These are phyloP conservation scores for Dasyornis broadbenti DNA, from an alignment of 2,113 vertebrate species.

Conservation along the genomic window DNA sequence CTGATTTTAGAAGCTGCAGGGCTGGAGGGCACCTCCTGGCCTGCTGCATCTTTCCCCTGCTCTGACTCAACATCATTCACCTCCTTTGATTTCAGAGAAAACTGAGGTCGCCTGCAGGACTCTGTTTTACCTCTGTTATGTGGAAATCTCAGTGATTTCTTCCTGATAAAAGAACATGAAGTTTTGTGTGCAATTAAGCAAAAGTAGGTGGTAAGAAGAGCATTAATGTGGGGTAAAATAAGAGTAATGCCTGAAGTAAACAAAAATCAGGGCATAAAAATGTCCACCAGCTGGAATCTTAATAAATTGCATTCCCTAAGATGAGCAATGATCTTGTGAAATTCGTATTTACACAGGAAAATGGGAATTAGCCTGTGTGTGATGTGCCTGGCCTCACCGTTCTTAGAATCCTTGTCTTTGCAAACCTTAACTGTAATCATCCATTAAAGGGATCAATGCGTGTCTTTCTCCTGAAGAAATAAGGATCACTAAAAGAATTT, in stretches of 20 bases:
- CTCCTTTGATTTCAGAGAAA: neutral
- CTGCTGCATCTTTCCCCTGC: neutral
- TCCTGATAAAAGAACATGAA: neutral
- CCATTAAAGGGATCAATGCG: neutral
- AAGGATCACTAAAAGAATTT: neutral
- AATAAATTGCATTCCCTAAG: neutral
- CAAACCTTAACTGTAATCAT: neutral
- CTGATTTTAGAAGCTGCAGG: neutral
- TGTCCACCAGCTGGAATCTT: neutral
- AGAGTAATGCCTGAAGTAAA: neutral
- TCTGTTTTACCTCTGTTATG: neutral
- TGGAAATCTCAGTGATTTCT: neutral
- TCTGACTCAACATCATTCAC: neutral
- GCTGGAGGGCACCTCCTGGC: neutral
- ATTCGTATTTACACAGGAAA: neutral
- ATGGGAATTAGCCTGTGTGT: neutral
- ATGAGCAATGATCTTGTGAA: neutral
- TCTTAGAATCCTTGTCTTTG: neutral
- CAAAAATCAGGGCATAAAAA: neutral
- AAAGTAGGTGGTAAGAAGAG: neutral
- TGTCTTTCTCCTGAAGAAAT: neutral
- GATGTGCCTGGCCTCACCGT: neutral
- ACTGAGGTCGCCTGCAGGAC: neutral
- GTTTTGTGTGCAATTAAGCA: neutral
- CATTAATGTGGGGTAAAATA: neutral